Evolutionary conservation across 2,888 invertebrate genomes (phyloP).

Genomic region (Drosophila neotestacea): DNA sequence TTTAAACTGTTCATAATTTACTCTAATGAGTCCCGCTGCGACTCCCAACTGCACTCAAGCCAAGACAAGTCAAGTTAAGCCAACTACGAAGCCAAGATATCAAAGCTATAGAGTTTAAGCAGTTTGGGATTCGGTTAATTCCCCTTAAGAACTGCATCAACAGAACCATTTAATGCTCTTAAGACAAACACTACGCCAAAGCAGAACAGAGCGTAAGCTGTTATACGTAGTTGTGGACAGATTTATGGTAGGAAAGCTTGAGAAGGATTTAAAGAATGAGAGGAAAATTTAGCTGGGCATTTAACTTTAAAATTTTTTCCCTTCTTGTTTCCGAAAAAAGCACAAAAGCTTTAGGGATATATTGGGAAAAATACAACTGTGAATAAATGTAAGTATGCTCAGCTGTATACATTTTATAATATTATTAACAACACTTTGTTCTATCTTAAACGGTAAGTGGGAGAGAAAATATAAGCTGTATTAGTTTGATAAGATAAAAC

Average conservation of each 20-base stretch:
- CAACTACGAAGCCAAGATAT: constrained; percentile 18
- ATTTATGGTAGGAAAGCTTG: constrained; percentile 28
- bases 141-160: constrained; percentile 1
- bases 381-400: background rate
- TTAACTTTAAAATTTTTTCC: background rate
- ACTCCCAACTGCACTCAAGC: constrained; percentile 20
- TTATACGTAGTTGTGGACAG: constrained; percentile 26
- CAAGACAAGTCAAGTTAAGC: constrained; percentile 5
- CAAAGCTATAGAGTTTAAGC: constrained; percentile 11
- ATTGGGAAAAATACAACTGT: background rate
- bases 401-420: background rate
- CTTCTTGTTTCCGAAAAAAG: constrained; percentile 21
- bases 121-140: background rate
- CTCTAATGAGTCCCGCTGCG: constrained; percentile 45
- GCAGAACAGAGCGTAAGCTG: constrained; percentile 5
- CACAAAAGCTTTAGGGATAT: background rate
- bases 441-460: too few species aligned
- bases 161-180: constrained; percentile 9
- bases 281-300: background rate
- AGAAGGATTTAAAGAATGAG: background rate
- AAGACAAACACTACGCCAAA: background rate
- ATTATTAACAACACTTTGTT: too few species aligned
- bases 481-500: too few species aligned
- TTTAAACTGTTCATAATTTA: constrained; percentile 68
- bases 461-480: too few species aligned